These are phyloP conservation scores for Echeneis naucrates DNA, from an alignment of 2,797 vertebrate genomes.

Conservation along the genomic window DNA sequence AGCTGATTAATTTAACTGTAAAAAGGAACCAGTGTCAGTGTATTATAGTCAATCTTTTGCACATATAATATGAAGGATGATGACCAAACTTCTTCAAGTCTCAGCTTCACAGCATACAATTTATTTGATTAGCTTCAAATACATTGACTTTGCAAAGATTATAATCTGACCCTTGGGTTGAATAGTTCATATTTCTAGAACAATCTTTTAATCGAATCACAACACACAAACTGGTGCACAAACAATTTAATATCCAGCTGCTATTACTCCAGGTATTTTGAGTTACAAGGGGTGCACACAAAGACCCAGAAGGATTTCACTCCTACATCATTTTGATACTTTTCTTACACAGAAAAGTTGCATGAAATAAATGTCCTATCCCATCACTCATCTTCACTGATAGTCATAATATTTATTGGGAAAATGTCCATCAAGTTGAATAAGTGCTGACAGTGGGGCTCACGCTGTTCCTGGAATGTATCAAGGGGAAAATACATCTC, in stretches of 20 bases:
- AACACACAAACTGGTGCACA: neutral
- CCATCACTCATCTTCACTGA: neutral
- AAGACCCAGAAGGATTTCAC: neutral
- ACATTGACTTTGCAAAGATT: neutral
- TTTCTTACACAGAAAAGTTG: neutral
- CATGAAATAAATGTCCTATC: neutral
- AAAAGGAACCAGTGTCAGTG: neutral
- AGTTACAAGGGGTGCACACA: neutral
- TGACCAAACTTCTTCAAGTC: neutral
- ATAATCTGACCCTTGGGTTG: neutral
- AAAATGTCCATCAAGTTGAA: constrained; percentile 1
- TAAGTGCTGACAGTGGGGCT: constrained; percentile 14
- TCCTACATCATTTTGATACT: neutral
- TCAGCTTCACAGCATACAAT: neutral
- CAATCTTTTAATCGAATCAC: neutral
- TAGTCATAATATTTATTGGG: constrained; percentile 8
- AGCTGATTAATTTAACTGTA: neutral
- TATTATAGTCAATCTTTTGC: neutral
- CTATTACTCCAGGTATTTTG: neutral
- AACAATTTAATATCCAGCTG: neutral
- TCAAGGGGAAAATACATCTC: neutral
- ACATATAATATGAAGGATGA: neutral
- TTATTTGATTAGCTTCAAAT: neutral
- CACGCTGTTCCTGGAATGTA: neutral
- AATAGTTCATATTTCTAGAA: neutral